These are phyloP conservation scores for Nanger granti DNA, from an alignment of 2,113 vertebrate genomes.

Conservation along the genomic window DNA sequence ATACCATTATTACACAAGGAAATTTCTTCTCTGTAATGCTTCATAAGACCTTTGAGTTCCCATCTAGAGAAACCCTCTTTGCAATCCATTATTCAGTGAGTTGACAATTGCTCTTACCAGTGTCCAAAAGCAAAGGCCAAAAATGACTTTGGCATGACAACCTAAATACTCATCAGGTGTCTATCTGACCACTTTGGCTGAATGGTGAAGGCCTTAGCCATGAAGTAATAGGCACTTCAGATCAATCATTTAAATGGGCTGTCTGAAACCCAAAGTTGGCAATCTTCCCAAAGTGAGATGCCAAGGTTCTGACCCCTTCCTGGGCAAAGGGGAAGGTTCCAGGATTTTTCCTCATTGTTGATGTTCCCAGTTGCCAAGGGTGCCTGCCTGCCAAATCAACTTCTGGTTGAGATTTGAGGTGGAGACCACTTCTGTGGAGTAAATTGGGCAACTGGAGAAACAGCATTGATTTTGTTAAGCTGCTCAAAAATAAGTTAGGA, in stretches of 20 bases:
- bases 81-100: not conserved
- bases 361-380: not conserved
- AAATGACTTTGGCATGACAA: not conserved
- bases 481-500: not conserved
- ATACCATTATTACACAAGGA: not conserved
- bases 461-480: not conserved
- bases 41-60: constrained; percentile 3
- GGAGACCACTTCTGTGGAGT: not conserved
- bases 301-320: not conserved
- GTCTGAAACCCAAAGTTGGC: not conserved
- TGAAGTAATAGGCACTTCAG: not conserved
- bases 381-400: not conserved
- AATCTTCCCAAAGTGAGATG: not conserved
- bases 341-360: not conserved
- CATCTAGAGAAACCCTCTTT: not conserved
- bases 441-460: constrained; percentile 22
- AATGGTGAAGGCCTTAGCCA: not conserved
- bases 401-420: not conserved
- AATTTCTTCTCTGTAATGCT: not conserved
- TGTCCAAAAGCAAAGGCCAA: not conserved
- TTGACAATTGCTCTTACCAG: not conserved
- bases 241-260: not conserved
- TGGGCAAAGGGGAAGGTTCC: not conserved
- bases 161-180: not conserved
- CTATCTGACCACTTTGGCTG: not conserved